Base-by-base conservation (phyloP, 2,888 invertebrate genomes). In the Ypsolopha scabrella region DNA sequence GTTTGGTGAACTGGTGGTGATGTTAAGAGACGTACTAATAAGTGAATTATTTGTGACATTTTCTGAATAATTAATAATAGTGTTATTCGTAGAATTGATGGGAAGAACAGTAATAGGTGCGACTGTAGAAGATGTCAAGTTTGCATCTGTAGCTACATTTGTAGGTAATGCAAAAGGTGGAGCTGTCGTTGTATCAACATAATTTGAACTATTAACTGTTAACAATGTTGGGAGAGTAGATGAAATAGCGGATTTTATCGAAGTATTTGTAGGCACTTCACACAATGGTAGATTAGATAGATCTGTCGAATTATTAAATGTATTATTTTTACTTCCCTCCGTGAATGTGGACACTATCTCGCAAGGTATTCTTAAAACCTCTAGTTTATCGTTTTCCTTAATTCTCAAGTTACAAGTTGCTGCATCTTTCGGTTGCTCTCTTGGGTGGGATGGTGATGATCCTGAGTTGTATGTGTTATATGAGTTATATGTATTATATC, bases 271-370 rank as follows among this genome's bases (percentile, higher is more conserved):
- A 38, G 10, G 8, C 9, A 10, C 38, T 3, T 37, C 39, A 48
- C 48, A 48, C 8, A 48, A 14, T 37, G 48, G 48, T 7, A 50
- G 24, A 35, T 36, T 35, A n/a, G 13, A 8, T 10, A 7, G 6
- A 43, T 24, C 24, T 24, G 24, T 24, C 2, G 24, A 24, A 24
- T 24, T 24, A 24, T 37, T 43, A 11, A 7, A 1, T 7, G 24
- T 9, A n/a, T 24, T 54, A 53, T 67, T 70, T 24, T 64, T 66
- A 54, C 76, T 70, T 3, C 66, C 75, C 54, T 75, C 67, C 4
- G 75, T 74, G 53, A 86, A 86, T 1, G 85, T 86, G 1, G 85
- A 80, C 7, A 86, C 83, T 7, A 83, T 83, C 65, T 80, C 85
- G 58, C 85, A 86, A 1, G 85, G 85, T 58, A 86, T 72, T 60